Percentiles rank a stretch among this genome's conserved stretches.
These are phyloP conservation scores for Triplophysa siluroides DNA, from an alignment of 2,113 vertebrate genomes.

Conservation along the genomic window DNA sequence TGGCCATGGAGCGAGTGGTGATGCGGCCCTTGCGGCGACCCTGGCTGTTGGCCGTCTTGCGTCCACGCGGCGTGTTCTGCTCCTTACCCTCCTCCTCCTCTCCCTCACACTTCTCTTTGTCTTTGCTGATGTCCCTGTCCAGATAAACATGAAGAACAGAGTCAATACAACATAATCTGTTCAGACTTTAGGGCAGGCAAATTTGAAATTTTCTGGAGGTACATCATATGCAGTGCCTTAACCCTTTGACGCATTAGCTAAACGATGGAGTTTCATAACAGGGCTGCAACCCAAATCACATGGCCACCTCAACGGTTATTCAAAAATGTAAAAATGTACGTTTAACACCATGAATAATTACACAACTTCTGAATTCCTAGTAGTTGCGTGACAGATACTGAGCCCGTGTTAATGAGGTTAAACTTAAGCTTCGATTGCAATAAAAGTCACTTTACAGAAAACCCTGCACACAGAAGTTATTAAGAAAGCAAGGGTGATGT, in stretches of 20 bases:
- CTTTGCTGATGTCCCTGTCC: slow-evolving; percentile 90
- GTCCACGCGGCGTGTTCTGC: slow-evolving; percentile 86
- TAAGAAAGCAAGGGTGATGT: neutral
- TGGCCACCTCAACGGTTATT: neutral
- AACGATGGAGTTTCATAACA: neutral
- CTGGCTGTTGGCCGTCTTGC: slow-evolving; percentile 98
- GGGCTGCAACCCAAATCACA: neutral
- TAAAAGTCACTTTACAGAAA: slow-evolving; percentile 15
- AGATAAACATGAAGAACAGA: neutral
- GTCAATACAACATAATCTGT: neutral
- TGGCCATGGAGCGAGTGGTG: slow-evolving; percentile 98
- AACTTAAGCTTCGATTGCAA: slow-evolving; percentile 5
- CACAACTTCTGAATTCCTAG: neutral
- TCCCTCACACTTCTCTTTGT: slow-evolving; percentile 93
- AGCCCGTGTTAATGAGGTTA: neutral
- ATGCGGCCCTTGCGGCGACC: slow-evolving; percentile 94
- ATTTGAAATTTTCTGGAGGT: neutral
- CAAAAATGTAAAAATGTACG: neutral
- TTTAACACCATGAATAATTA: neutral
- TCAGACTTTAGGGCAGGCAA: neutral
- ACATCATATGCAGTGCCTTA: neutral
- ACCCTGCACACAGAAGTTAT: neutral
- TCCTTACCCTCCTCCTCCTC: slow-evolving; percentile 96
- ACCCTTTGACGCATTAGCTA: neutral
- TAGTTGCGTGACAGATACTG: neutral